phyloP scores from a whole-genome alignment of 2,113 vertebrate species.

The Crotophaga sulcirostris region DNA sequence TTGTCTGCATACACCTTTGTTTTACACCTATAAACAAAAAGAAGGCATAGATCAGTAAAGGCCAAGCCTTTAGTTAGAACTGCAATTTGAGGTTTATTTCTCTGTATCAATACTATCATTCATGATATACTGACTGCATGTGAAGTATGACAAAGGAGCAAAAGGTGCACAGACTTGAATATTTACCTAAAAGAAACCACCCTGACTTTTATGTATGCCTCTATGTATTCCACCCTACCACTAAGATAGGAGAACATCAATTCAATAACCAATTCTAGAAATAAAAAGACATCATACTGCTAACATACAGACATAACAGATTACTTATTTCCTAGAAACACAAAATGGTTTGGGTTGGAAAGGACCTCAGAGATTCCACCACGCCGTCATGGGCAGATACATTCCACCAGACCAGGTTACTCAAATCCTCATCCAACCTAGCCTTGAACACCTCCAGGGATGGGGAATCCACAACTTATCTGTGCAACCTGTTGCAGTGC shows the following conservation, averaged over 20 bases:
- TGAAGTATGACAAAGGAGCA: neutral
- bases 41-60: neutral
- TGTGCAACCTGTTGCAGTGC: too few relatives aligned
- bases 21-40: constrained; percentile 85
- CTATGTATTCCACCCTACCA: neutral
- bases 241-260: neutral
- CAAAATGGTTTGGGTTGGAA: too few relatives aligned
- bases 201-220: neutral
- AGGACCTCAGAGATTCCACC: too few relatives aligned
- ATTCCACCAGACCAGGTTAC: too few relatives aligned
- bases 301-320: neutral
- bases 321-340: neutral
- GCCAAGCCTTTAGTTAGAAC: neutral
- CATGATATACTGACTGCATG: rapidly evolving
- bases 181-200: neutral
- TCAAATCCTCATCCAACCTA: too few relatives aligned
- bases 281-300: neutral
- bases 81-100: neutral
- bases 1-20: constrained; percentile 94
- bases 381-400: too few relatives aligned
- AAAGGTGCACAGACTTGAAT: rapidly evolving
- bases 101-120: neutral
- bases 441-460: too few relatives aligned
- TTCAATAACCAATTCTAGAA: neutral
- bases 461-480: too few relatives aligned